Base-by-base conservation (phyloP, 1,140 invertebrate species). In the Asbolus verrucosus region DNA sequence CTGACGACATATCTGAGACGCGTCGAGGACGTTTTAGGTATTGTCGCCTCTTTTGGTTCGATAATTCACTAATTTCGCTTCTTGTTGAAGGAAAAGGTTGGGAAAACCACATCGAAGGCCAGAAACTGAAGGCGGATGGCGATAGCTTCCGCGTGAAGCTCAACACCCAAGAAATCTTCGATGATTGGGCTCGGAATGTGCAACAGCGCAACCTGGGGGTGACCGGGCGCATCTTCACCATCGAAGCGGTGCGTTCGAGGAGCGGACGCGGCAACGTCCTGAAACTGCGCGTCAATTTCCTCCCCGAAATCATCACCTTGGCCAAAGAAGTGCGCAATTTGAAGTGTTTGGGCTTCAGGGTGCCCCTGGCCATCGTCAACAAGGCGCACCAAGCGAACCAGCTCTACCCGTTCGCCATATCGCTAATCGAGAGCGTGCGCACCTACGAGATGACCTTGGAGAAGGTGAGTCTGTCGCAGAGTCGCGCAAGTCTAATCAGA, bases 101-200 rank as follows among this genome's bases (percentile, higher is more conserved):
- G 98, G 97, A 98, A 82, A 97, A 96, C 78, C 97, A 99, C 81
- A 96, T 99, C 18, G 98, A 99, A 82, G 98, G 98, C 46, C 96
- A 98, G 80, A 98, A 98, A 81, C 83, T 99, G 36, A 99, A 99
- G 84, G 93, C 91, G 5, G 97, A 99, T 82, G 97, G 97, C 6
- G 98, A 99, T 76, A 98, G 95, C 82, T 99, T 99, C 82, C 90
- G 96, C 18, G 82, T 94, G 30, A 99, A 99, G 83, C 83, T 98
- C 1, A 96, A 97, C 75, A 98, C 97, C 2, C 91, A 95, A 80
- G 94, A 96, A 78, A 94, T 99, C 39, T 99, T 99, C 82, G 96
- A 98, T 77, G 97, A 98, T 75, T 99, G 98, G 98, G 91, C 94
- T 4, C 87, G 94, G 31, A 96, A 93, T 83, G 96, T 99, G 0